Evolutionary conservation across 2,113 vertebrate genomes (phyloP).

Genomic region (Philantomba maxwellii): DNA sequence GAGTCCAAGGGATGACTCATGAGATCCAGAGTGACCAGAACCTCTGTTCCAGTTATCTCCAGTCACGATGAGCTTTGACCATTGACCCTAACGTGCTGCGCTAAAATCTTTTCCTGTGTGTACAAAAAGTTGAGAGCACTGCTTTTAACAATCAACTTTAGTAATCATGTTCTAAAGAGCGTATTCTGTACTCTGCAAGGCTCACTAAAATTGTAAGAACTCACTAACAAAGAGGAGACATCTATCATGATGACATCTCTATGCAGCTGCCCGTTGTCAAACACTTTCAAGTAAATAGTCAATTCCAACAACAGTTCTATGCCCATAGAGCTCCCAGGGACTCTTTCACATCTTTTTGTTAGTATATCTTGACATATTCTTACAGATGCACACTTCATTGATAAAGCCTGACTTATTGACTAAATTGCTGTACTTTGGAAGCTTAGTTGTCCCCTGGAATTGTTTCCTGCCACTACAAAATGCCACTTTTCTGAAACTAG

Average conservation of each 20-base stretch:
- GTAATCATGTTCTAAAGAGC: slow-evolving; percentile 32
- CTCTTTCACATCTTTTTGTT: background rate
- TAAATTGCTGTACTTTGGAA: background rate
- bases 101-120: background rate
- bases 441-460: background rate
- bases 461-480: background rate
- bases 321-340: background rate
- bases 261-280: background rate
- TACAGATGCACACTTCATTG: background rate
- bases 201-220: slow-evolving; percentile 7
- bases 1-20: background rate
- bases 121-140: background rate
- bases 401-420: background rate
- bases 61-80: background rate
- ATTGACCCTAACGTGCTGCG: background rate
- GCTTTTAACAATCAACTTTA: slow-evolving; percentile 52
- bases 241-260: background rate
- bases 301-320: background rate
- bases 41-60: background rate
- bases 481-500: background rate
- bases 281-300: background rate
- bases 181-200: slow-evolving; percentile 35
- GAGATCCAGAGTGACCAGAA: background rate
- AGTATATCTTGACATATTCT: background rate
- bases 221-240: background rate